Base-by-base conservation (phyloP, 2,113 vertebrate species). In the Microcebus griseorufus region DNA sequence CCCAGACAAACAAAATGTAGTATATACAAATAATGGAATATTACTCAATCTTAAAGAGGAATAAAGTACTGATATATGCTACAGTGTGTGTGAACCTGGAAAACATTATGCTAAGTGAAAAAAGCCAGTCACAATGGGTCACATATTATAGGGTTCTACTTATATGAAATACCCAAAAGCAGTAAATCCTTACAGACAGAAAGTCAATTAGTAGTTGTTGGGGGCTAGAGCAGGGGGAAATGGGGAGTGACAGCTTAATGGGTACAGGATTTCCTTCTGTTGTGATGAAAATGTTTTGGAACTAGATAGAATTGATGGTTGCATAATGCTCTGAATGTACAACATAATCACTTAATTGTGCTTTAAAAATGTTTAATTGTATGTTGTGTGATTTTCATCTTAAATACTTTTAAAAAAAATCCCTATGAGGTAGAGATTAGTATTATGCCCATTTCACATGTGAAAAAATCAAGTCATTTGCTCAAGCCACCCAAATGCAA, bases 51-150 rank as follows among this genome's bases (percentile, higher is more conserved):
- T 23, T 42, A 55, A 53, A 78, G 81, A 84, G 69, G 58, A 62
- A 58, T 14, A 1, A 48, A 83, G 62, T 18, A 37, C 29, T 75
- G 67, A 78, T 12, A 48, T 3, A 37, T 12, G 13, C 34, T 27
- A 60, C 5, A 23, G 5, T 23, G 5, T 22, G 5, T 2, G 29
- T 0, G 20, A 76, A 55, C 3, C 18, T 51, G 0, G 2, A 45
- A 75, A 90, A n/a, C 62, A 17, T 80, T 42, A 67, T 5, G 32
- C 25, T 53, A 11, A 48, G 14, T 14, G 39, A 80, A 29, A 67
- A 53, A 79, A 89, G 39, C 42, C 6, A 45, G 45, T 25, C 37
- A 34, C 16, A 16, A 85, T 39, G 58, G 17, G n/a, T 20, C 20
- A n/a, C 16, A 5, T 39, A 11, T 17, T 32, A 0, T 25, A 45